Conservation (phyloP, 2,797 vertebrate genomes). For the Hirundo rustica region DNA sequence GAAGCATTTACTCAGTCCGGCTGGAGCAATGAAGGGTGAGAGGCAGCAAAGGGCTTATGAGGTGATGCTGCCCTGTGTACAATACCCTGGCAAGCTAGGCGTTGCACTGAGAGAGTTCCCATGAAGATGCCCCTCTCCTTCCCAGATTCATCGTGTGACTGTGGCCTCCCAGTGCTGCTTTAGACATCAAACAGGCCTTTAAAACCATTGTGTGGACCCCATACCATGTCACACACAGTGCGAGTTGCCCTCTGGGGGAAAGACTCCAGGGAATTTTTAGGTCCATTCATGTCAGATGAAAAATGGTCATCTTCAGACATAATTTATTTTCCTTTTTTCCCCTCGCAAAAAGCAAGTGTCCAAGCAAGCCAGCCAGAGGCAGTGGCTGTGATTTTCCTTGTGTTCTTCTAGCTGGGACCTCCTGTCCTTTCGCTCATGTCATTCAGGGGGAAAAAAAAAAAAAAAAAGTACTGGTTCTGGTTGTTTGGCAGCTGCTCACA, state of each 20-base stretch:
- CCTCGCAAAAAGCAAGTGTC: background rate
- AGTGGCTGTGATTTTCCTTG: background rate
- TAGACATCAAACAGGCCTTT: background rate
- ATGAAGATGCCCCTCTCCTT: background rate
- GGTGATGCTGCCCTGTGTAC: background rate
- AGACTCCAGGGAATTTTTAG: background rate
- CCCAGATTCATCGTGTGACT: background rate
- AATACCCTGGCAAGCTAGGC: background rate
- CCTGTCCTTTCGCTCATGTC: background rate
- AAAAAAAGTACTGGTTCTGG: background rate
- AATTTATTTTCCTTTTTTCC: background rate
- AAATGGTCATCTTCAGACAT: background rate
- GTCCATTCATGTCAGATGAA: background rate
- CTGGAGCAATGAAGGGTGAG: background rate
- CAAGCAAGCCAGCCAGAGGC: background rate
- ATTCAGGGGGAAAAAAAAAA: background rate
- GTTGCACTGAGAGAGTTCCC: background rate
- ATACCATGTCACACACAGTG: background rate
- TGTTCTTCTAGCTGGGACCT: background rate
- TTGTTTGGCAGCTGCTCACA: conserved; percentile 14
- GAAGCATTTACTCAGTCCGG: background rate
- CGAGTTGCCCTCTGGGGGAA: background rate
- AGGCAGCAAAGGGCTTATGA: background rate
- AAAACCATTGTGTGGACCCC: background rate
- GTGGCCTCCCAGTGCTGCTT: background rate